Evolutionary conservation across 1,140 invertebrate species (phyloP).

Genomic region (Polypedilum vanderplanki): DNA sequence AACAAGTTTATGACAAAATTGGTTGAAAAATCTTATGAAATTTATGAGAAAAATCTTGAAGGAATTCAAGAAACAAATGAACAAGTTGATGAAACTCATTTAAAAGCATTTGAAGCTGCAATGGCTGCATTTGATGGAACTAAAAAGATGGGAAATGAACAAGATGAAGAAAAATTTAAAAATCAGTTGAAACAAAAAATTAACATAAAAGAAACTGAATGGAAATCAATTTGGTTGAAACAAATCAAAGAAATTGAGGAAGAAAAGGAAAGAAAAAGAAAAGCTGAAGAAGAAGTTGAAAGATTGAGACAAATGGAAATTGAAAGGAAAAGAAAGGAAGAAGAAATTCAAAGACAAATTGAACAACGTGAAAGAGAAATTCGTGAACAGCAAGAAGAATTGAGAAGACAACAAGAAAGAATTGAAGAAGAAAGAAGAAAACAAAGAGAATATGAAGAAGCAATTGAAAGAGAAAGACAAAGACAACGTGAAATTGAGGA

Average conservation of each 20-base stretch:
- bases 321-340: not conserved
- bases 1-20: not conserved
- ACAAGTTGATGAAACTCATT: not conserved
- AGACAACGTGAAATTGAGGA: not conserved
- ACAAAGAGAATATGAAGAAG: not conserved
- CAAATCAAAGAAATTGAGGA: not conserved
- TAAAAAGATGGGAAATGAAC: not conserved
- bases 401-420: not conserved
- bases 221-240: not conserved
- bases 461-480: not conserved
- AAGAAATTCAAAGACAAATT: not conserved
- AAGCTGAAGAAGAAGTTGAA: not conserved
- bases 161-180: not conserved
- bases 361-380: not conserved
- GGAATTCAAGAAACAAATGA: not conserved
- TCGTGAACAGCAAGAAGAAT: not conserved
- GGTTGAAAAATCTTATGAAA: not conserved
- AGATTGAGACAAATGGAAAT: not conserved
- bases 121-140: not conserved
- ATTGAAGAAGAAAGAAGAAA: not conserved
- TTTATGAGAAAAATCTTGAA: not conserved
- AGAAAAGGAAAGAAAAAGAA: not conserved
- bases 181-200: not conserved
- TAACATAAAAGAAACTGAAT: not conserved
- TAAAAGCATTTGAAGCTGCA: not conserved